Percentiles rank a stretch among this genome's conserved stretches.
phyloP scores from a whole-genome alignment of 1,140 invertebrate species.

The Tribolium madens region DNA sequence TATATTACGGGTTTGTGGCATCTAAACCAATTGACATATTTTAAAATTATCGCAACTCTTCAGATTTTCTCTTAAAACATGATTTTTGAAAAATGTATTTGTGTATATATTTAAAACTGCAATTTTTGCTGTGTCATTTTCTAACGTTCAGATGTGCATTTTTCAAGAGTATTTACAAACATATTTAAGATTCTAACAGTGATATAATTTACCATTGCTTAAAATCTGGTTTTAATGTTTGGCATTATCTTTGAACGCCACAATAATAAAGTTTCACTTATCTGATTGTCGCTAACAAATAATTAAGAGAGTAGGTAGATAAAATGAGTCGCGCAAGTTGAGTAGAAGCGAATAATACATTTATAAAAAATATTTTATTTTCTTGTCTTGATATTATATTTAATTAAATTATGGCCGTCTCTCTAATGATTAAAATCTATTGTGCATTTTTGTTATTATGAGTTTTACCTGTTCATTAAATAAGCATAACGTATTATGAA shows the following conservation, averaged over 20 bases:
- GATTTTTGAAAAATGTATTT: too few relatives aligned
- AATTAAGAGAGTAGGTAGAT: slow-evolving; percentile 43
- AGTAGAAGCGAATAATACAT: slow-evolving; percentile 30
- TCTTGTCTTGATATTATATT: slow-evolving; percentile 32
- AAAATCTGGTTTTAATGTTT: slow-evolving; percentile 44
- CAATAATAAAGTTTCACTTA: slow-evolving; percentile 46
- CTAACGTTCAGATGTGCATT: not conserved
- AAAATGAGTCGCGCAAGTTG: slow-evolving; percentile 21
- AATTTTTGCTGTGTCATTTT: too few relatives aligned
- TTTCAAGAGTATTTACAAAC: not conserved
- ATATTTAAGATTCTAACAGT: slow-evolving; percentile 4
- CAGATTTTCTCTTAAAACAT: too few relatives aligned
- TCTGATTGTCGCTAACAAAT: slow-evolving; percentile 43
- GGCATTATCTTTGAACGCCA: slow-evolving; percentile 38
- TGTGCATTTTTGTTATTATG: not conserved
- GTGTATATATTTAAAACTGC: too few relatives aligned
- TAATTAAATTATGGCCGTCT: slow-evolving; percentile 37
- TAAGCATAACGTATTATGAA: too few relatives aligned
- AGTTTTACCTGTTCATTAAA: too few relatives aligned
- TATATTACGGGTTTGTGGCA: too few relatives aligned
- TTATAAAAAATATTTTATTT: slow-evolving; percentile 46
- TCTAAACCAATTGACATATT: too few relatives aligned
- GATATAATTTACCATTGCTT: not conserved
- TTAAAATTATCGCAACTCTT: too few relatives aligned
- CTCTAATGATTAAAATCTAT: not conserved